Evolutionary conservation across 2,113 vertebrate species (phyloP).

Genomic region (Otocyon megalotis): DNA sequence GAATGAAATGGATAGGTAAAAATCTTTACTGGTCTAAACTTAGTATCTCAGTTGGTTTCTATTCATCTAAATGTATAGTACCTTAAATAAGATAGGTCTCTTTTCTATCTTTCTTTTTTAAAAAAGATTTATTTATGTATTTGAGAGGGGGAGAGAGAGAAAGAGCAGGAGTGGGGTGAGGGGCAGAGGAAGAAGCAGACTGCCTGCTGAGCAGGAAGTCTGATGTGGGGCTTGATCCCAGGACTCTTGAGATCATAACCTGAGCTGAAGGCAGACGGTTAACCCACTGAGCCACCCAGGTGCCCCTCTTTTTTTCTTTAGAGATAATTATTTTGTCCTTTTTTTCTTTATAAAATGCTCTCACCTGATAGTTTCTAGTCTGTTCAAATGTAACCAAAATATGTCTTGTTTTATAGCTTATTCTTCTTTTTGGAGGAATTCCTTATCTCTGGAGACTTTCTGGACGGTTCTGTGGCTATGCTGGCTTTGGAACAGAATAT

Average conservation of each 20-base stretch:
- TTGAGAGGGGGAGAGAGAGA: too few relatives aligned
- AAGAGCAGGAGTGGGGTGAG: too few relatives aligned
- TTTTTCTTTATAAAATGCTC: constrained; percentile 12
- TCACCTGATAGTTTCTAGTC: not conserved
- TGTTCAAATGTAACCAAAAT: constrained; percentile 40
- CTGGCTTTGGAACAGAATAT: constrained; percentile 93
- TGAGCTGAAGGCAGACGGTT: not conserved
- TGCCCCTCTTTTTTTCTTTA: not conserved
- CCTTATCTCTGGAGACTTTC: constrained; percentile 95
- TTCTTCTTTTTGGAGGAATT: constrained; percentile 97
- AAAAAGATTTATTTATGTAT: too few relatives aligned
- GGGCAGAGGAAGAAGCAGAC: too few relatives aligned
- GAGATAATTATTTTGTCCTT: not conserved
- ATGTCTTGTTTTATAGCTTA: constrained; percentile 89
- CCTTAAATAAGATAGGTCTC: not conserved
- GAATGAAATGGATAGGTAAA: not conserved
- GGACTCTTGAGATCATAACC: not conserved
- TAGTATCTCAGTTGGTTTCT: constrained; percentile 32
- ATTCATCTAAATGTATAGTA: not conserved
- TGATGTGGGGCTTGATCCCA: too few relatives aligned
- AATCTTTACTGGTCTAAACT: constrained; percentile 10
- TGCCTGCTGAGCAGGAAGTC: too few relatives aligned
- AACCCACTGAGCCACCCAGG: not conserved
- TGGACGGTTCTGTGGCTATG: constrained; percentile 89
- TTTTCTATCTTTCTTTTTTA: not conserved